These are phyloP conservation scores for Monodelphis domestica DNA, from an alignment of 2,797 vertebrate species.

Conservation along the genomic window DNA sequence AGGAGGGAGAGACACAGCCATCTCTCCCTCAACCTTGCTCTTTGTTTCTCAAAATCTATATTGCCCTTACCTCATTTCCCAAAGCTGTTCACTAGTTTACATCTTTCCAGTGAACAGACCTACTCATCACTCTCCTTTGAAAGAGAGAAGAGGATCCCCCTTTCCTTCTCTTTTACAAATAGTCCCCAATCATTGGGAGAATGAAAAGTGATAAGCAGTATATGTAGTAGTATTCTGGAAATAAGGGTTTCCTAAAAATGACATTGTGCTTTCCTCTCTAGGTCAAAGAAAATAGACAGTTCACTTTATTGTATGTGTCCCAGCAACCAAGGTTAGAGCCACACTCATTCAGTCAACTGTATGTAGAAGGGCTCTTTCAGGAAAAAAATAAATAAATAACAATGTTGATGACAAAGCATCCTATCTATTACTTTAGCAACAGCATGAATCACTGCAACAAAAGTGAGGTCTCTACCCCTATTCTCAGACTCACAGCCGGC, in stretches of 20 bases:
- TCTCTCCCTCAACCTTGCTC: no score
- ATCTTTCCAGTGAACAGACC: no score
- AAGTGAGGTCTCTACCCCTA: neutral
- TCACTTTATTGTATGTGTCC: neutral
- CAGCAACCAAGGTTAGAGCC: neutral
- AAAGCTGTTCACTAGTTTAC: no score
- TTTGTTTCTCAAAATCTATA: no score
- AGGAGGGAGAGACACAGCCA: no score
- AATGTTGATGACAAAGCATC: neutral
- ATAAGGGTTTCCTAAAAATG: neutral
- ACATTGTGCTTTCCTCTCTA: neutral
- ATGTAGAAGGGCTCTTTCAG: neutral
- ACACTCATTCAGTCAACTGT: neutral
- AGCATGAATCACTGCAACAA: neutral
- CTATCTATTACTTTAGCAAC: neutral
- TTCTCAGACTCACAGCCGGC: neutral
- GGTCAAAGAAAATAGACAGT: neutral
- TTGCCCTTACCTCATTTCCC: no score
- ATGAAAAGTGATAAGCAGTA: neutral
- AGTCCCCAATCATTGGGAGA: neutral
- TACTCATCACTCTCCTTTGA: no score
- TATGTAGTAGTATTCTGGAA: neutral
- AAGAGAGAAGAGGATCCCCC: no score
- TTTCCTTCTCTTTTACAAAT: no score
- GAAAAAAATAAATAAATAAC: no score